Percentiles rank a stretch among this genome's conserved stretches.
Evolutionary conservation across 1,140 invertebrate genomes (phyloP).

Genomic region (Gryon sp.): DNA sequence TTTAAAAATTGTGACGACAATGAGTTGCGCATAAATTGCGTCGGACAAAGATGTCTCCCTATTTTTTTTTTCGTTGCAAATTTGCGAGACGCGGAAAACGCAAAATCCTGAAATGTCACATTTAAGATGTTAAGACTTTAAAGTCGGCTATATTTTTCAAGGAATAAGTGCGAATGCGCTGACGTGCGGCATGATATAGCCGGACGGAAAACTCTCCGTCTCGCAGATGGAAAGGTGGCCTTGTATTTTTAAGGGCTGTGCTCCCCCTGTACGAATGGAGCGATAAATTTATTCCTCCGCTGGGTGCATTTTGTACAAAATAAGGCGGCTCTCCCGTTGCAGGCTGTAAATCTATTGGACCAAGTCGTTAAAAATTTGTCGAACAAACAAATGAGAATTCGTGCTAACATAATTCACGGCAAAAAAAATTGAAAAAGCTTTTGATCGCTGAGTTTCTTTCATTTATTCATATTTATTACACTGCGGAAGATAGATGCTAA

Average conservation of each 20-base stretch:
- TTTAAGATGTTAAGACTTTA: constrained; percentile 59
- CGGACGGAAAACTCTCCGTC: constrained; percentile 42
- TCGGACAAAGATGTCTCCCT: background rate
- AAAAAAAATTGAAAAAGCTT: too few species aligned
- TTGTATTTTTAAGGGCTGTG: constrained; percentile 59
- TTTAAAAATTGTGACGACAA: background rate
- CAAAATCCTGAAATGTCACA: constrained; percentile 54
- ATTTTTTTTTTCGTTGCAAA: constrained; percentile 16
- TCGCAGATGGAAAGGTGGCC: constrained; percentile 39
- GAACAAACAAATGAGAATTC: constrained; percentile 45
- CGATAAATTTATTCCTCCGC: constrained; percentile 71
- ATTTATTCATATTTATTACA: too few species aligned
- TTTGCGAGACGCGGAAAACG: constrained; percentile 39
- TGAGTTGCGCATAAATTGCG: constrained; percentile 25
- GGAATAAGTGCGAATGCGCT: constrained; percentile 60
- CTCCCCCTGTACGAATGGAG: constrained; percentile 52
- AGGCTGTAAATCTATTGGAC: constrained; percentile 70
- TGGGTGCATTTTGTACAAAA: constrained; percentile 71
- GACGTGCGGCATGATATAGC: constrained; percentile 57
- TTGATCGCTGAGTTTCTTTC: too few species aligned
- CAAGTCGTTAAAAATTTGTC: constrained; percentile 56
- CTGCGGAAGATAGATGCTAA: too few species aligned
- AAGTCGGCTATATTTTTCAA: constrained; percentile 54
- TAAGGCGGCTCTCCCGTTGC: constrained; percentile 56
- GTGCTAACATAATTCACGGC: background rate